Evolutionary conservation across 2,797 vertebrate species (phyloP).

Genomic region (Thamnophis elegans): DNA sequence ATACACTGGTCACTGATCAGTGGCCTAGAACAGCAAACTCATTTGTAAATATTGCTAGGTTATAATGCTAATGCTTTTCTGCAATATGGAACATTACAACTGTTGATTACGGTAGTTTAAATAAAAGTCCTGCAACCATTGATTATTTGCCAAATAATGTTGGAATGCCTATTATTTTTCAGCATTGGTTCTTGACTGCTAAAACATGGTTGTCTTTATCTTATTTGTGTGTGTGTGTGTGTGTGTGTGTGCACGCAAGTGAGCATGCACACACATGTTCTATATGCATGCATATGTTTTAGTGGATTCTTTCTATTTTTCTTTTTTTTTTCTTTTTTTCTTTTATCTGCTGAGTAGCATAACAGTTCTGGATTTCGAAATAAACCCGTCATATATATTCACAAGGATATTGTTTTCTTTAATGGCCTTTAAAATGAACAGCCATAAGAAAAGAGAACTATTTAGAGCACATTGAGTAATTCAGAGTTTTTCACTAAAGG

Average conservation of each 20-base stretch:
- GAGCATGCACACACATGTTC: too few species aligned
- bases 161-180: background rate
- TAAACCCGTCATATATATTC: background rate
- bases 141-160: background rate
- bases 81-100: background rate
- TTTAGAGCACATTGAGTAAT: background rate
- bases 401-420: too few species aligned
- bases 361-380: background rate
- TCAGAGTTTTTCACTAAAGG: background rate
- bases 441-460: background rate
- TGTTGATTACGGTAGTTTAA: background rate
- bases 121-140: background rate
- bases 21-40: background rate
- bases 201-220: background rate
- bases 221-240: background rate
- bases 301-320: background rate
- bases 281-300: background rate
- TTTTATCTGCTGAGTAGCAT: background rate
- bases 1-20: background rate
- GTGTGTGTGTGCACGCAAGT: fast-evolving
- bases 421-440: background rate
- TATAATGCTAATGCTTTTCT: background rate
- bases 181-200: background rate
- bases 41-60: background rate
- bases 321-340: background rate